phyloP scores from a whole-genome alignment of 2,888 invertebrate genomes.

The Craniophora ligustri region DNA sequence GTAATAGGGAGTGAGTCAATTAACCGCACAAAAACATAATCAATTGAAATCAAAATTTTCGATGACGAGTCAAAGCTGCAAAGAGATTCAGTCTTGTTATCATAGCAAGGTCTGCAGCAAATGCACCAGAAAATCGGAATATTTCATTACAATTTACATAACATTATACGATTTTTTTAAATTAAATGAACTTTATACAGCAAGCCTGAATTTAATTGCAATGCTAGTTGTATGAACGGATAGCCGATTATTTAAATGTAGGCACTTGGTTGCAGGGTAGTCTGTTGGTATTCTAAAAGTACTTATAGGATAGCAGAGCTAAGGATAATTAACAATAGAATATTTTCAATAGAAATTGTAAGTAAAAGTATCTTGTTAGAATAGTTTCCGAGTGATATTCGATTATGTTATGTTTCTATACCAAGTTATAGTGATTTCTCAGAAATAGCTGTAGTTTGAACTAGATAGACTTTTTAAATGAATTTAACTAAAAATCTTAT shows the following conservation, averaged over 20 bases:
- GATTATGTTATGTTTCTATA: not conserved
- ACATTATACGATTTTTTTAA: not conserved
- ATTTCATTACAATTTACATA: too few relatives aligned
- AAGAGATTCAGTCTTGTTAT: too few relatives aligned
- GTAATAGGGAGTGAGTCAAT: too few relatives aligned
- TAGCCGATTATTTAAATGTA: constrained; percentile 61
- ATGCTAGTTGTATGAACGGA: constrained; percentile 55
- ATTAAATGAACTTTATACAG: not conserved
- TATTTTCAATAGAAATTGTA: constrained; percentile 20
- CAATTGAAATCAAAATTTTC: too few relatives aligned
- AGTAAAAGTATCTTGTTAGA: constrained; percentile 1
- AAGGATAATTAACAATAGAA: constrained; percentile 18
- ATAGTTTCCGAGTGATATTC: not conserved
- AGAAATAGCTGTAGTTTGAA: not conserved
- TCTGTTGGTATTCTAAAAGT: constrained; percentile 27
- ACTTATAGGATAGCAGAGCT: constrained; percentile 21
- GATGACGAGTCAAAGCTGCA: too few relatives aligned
- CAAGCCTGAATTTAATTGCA: constrained; percentile 51
- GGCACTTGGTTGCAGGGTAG: constrained; percentile 41
- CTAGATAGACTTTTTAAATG: too few relatives aligned
- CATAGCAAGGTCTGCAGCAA: too few relatives aligned
- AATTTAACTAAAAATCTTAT: too few relatives aligned
- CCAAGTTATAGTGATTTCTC: not conserved
- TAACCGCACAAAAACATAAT: too few relatives aligned
- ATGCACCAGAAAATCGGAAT: too few relatives aligned